Evolutionary conservation across 64 coral and sea anemone species (phyloP), one percentile per base, ranked within the genome.

Genomic region (Dendrophyllia cribrosa): DNA sequence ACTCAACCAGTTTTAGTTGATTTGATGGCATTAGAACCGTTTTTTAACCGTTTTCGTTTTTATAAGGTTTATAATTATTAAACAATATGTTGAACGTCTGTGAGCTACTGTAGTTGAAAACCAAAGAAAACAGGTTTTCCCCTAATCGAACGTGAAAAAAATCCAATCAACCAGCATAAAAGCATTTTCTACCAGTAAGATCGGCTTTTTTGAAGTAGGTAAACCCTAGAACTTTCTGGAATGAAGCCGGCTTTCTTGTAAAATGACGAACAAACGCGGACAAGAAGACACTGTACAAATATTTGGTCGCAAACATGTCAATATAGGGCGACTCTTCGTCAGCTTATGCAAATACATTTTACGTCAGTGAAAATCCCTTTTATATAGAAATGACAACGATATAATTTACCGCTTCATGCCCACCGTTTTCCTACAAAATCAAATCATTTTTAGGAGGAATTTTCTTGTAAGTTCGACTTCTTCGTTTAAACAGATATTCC

Each of bases 271-370:
- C n/a, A 56, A 53, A 77, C 6, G 50, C 19, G 5, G 61, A 53
- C 49, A 53, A 19, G 50, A 7, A 53, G n/a, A 77, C 15, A 52
- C 74, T 77, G 74, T 55, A 3, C 50, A 77, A 77, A 77, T 22
- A 77, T 77, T 64, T 53, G 20, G 9, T 55, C 2, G 19, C 74
- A 51, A 21, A 23, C 17, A 10, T 53, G 48, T 22, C 74, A 22
- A n/a, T 34, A 34, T 2, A 34, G 34, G 61, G 47, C 16, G 17
- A 50, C 1, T 53, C 34, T 34, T 34, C 9, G 74, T 20, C 74
- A 51, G 51, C 51, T 76, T 51, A 52, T 10, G 74, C 74, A 77
- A 77, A 77, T 55, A 13, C 74, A 7, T 11, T 77, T 77, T 77
- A 8, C 50, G 20, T 55, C 17, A 53, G 51, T 50, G 70, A 43